Percentiles rank a stretch among this genome's conserved stretches.
Evolutionary conservation across 2,797 vertebrate species (phyloP).

Genomic region (Gephyroberyx darwinii): DNA sequence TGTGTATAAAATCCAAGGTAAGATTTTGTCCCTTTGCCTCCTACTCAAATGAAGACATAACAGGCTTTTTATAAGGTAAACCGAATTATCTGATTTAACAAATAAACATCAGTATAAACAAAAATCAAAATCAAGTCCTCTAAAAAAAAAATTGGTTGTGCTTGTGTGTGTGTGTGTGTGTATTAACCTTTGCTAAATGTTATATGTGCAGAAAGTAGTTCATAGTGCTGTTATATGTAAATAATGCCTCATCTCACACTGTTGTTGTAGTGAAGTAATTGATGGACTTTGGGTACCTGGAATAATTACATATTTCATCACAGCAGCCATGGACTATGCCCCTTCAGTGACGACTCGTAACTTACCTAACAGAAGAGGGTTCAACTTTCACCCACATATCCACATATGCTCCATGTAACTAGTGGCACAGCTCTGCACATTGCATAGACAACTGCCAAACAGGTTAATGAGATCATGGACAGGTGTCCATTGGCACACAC

Average conservation of each 20-base stretch:
- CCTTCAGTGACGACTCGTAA: constrained; percentile 51
- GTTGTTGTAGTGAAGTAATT: constrained; percentile 67
- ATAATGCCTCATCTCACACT: constrained; percentile 26
- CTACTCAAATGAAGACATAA: constrained; percentile 22
- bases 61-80: not conserved
- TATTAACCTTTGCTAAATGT: not conserved
- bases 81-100: not conserved
- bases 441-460: not conserved
- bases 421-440: constrained; percentile 22
- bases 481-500: not conserved
- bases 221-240: constrained; percentile 26
- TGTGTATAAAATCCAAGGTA: constrained; percentile 15
- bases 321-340: constrained; percentile 70
- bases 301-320: constrained; percentile 71
- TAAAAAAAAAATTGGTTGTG: not conserved
- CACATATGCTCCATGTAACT: constrained; percentile 15
- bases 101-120: not conserved
- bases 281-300: constrained; percentile 68
- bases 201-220: not conserved
- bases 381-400: constrained; percentile 76
- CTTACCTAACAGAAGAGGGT: constrained; percentile 64
- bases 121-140: not conserved
- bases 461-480: not conserved
- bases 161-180: not conserved
- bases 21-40: constrained; percentile 34